Evolutionary conservation across 2,888 invertebrate species (phyloP), one percentile per base, ranked within the genome.

Genomic region (Myopa tessellatipennis): DNA sequence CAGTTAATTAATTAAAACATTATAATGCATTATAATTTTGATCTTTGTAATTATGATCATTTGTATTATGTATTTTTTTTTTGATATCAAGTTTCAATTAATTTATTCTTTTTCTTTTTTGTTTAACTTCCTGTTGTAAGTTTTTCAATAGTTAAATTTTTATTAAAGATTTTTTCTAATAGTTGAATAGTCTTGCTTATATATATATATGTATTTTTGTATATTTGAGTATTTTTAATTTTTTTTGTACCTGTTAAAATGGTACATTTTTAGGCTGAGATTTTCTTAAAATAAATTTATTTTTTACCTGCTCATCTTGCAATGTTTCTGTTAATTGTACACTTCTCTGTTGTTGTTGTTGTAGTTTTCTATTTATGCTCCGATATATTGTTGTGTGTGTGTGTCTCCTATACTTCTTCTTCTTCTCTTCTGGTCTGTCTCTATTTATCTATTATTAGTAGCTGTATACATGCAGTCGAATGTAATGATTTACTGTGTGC

Each of bases 401-500:
- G 6, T 4, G 36, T 65, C 36, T 38, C 14, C 10, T 16, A 12
- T 14, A 3, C 65, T 12, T 38, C 16, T 65, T 36, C 55, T 10
- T n/a, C 5, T n/a, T 55, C 50, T 14, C 3, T 50, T 8, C 50
- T 14, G 50, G 26, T 55, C 10, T 4, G n/a, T n/a, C n/a, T 14
- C 5, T n/a, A n/a, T 55, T 55, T 55, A 4, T 55, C 55, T 55
- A 55, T 55, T 55, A 55, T 55, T 55, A 55, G n/a, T 55, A 55
- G 55, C 65, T 38, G 34, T 65, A 14, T 10, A 34, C 34, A 6
- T 26, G 34, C n/a, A 45, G 50, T 50, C 52, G 69, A 69, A 50
- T 69, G 58, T 72, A 26, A 45, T 8, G 73, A 73, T 73, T 73
- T 73, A 73, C 45, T 45, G 4, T 45, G 63, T 73, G 73, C 73